phyloP scores from a whole-genome alignment of 1,140 invertebrate genomes.

The Drosophila sulfurigaster region DNA sequence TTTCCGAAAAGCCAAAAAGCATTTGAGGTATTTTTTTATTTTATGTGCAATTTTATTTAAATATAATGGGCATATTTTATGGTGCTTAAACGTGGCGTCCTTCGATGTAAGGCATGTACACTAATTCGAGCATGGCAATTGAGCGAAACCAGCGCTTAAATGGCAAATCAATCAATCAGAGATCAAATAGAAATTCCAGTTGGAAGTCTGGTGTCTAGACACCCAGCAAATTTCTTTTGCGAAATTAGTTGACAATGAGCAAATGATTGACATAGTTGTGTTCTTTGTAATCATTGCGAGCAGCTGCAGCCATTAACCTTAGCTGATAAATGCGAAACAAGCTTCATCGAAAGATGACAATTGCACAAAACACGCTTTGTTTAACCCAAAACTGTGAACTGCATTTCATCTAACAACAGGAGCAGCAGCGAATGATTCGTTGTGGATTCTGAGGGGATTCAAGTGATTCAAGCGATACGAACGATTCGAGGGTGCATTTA shows the following conservation, averaged over 20 bases:
- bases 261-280: not conserved
- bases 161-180: constrained; percentile 11
- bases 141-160: not conserved
- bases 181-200: not conserved
- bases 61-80: constrained; percentile 73
- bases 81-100: constrained; percentile 38
- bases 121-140: constrained; percentile 16
- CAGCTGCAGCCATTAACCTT: constrained; percentile 27
- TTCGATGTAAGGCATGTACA: not conserved
- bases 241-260: too few species aligned
- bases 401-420: constrained; percentile 17
- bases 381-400: constrained; percentile 16
- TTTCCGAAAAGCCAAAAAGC: constrained; percentile 40
- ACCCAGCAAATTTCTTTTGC: not conserved
- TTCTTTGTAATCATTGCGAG: not conserved
- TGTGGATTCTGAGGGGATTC: constrained; percentile 4
- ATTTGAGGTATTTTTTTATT: constrained; percentile 71
- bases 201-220: not conserved
- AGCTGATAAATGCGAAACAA: constrained; percentile 29
- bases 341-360: constrained; percentile 29
- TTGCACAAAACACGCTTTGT: constrained; percentile 30
- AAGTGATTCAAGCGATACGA: constrained; percentile 10
- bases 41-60: constrained; percentile 72
- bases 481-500: constrained; percentile 69
- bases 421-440: too few species aligned